Evolutionary conservation across 2,113 vertebrate genomes (phyloP), one percentile per base, ranked within the genome.

Genomic region (Colossoma macropomum): DNA sequence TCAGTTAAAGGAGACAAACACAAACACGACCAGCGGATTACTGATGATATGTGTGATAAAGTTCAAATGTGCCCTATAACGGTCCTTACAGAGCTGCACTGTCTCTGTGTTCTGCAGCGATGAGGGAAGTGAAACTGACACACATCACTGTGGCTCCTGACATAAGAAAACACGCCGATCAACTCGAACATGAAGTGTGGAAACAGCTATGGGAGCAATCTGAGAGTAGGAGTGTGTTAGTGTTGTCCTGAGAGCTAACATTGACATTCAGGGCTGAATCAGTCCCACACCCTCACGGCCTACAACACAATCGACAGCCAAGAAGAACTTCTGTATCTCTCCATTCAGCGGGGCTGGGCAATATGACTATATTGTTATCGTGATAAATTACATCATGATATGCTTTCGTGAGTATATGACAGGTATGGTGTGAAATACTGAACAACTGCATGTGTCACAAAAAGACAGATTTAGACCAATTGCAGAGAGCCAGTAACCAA

Each of bases 261-360:
- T 28, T 75, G 60, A 75, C 48, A 66, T 68, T 75, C 10, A 66
- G 60, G 45, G 60, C 72, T 82, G 60, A 56, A 48, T 66, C 48
- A 54, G 16, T 34, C 19, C 59, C 48, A 82, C 80, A 41, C 72
- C 72, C 80, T 75, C 21, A 68, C 21, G 75, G 65, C 16, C 48
- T 65, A 74, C 38, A 73, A 70, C 19, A 19, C 28, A 30, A 1
- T 32, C 21, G 16, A 6, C 0, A n/a, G 54, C 63, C 30, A 10
- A 69, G 66, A 38, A 27, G 41, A 59, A 59, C 54, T 62, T 7
- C 17, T 17, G 2, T 16, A 15, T 66, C 63, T 32, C 17, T 10
- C 3, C 30, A 0, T 27, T 15, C 13, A 17, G n/a, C 6, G 16
- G 11, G 69, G 32, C 2, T 38, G 21, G 27, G 50, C 41, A 6